These are phyloP conservation scores for Neoniphon sammara DNA, from an alignment of 2,797 vertebrate genomes.

Conservation along the genomic window DNA sequence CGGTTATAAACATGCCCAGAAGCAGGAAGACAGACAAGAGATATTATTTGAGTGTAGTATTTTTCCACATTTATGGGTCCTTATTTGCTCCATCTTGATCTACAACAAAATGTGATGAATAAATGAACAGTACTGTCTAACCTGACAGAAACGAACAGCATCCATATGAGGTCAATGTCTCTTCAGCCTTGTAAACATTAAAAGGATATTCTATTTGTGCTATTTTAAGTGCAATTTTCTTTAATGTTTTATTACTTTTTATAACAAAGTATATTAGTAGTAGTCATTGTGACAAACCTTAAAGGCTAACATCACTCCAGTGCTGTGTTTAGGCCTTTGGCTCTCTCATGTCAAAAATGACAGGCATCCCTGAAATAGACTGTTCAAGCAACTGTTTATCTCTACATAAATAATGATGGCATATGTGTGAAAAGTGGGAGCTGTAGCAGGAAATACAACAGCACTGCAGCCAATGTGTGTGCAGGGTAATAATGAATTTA, in stretches of 20 bases:
- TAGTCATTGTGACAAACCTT: background rate
- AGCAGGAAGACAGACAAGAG: background rate
- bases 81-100: background rate
- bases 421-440: background rate
- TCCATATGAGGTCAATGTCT: background rate
- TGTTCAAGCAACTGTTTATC: no score
- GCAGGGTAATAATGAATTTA: no score
- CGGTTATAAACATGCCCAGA: constrained; percentile 1
- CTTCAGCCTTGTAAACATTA: no score
- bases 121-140: background rate
- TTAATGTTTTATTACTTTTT: background rate
- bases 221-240: no score
- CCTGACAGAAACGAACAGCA: background rate
- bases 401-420: no score
- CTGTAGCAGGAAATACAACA: background rate
- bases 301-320: background rate
- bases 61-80: no score
- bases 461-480: background rate
- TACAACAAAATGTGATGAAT: background rate
- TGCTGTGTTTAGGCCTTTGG: background rate
- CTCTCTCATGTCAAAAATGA: no score
- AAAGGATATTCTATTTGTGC: no score
- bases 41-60: background rate
- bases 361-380: no score
- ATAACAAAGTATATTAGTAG: background rate